Evolutionary conservation across 2,113 vertebrate species (phyloP).

Genomic region (Sorex araneus): DNA sequence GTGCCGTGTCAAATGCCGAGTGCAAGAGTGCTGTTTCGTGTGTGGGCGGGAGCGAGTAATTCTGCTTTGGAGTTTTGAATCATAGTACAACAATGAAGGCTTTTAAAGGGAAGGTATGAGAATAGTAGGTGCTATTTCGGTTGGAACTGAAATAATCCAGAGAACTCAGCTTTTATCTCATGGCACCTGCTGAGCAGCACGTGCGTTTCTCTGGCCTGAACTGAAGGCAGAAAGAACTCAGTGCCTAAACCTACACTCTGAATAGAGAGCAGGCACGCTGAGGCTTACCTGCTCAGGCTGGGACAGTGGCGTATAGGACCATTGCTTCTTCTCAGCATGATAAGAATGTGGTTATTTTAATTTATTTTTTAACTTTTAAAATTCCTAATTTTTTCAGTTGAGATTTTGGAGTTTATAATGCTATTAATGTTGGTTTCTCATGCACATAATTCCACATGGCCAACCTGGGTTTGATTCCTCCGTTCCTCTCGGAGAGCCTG

Average conservation of each 20-base stretch:
- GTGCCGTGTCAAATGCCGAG: slow-evolving; percentile 41
- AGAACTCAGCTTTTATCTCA: slow-evolving; percentile 61
- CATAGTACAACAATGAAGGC: slow-evolving; percentile 47
- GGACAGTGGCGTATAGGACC: not conserved
- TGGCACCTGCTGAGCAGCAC: slow-evolving; percentile 64
- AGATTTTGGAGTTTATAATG: too few species aligned
- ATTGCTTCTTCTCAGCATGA: not conserved
- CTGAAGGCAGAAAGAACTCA: slow-evolving; percentile 22
- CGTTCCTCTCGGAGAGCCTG: too few species aligned
- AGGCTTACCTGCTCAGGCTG: not conserved
- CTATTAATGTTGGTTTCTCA: too few species aligned
- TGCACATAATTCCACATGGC: too few species aligned
- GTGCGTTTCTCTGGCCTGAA: slow-evolving; percentile 56
- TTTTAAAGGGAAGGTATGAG: slow-evolving; percentile 59
- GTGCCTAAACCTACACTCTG: not conserved
- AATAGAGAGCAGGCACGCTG: not conserved
- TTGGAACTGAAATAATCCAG: slow-evolving; percentile 60
- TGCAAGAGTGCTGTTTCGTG: not conserved
- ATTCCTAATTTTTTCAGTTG: too few species aligned
- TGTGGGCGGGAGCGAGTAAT: slow-evolving; percentile 52
- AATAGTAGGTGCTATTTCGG: slow-evolving; percentile 69
- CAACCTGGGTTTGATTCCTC: too few species aligned
- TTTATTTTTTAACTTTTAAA: too few species aligned
- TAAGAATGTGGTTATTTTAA: slow-evolving; percentile 16
- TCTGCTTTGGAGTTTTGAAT: slow-evolving; percentile 59